Percentiles rank a stretch among this genome's conserved stretches.
These are phyloP conservation scores for Leucopsar rothschildi DNA, from an alignment of 2,113 vertebrate species.

Conservation along the genomic window DNA sequence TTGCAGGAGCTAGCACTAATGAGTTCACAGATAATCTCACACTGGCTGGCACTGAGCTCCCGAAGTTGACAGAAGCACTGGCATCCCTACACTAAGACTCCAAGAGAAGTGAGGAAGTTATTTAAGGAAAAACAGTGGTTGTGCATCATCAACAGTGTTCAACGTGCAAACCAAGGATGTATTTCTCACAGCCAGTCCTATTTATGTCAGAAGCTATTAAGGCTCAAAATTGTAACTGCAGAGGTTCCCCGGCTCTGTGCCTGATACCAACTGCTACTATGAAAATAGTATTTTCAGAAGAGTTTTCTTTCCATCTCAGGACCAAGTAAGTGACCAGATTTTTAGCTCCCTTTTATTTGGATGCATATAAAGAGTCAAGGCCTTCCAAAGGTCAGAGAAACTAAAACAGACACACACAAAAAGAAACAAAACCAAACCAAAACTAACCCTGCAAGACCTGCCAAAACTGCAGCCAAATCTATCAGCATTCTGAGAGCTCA, in stretches of 20 bases:
- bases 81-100: not conserved
- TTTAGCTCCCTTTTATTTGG: not conserved
- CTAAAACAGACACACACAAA: not conserved
- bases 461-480: not conserved
- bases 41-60: not conserved
- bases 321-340: not conserved
- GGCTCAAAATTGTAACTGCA: not conserved
- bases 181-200: constrained; percentile 15
- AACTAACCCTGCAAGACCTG: not conserved
- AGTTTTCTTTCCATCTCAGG: not conserved
- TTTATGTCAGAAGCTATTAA: constrained; percentile 40
- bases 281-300: not conserved
- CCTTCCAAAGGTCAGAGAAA: not conserved
- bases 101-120: not conserved
- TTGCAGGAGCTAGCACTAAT: constrained; percentile 7
- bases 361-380: not conserved
- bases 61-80: not conserved
- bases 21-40: constrained; percentile 2
- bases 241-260: not conserved
- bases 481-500: not conserved
- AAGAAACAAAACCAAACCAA: not conserved
- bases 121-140: not conserved
- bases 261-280: not conserved
- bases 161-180: not conserved
- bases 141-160: not conserved